phyloP scores from a whole-genome alignment of 2,797 vertebrate species.

The Sandelia bainsii region DNA sequence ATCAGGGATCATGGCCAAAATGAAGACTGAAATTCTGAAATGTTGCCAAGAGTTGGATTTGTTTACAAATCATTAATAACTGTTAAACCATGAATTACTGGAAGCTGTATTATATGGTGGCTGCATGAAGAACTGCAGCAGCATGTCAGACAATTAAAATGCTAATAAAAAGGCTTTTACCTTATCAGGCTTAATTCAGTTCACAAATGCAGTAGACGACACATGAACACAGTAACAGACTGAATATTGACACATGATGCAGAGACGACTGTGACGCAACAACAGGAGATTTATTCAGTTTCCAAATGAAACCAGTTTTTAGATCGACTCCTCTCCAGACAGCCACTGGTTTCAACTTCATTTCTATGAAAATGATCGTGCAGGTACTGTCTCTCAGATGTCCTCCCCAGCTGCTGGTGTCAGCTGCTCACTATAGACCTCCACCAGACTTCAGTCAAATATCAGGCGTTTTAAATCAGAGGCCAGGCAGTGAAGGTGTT shows the following conservation, averaged over 20 bases:
- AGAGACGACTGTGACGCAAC: background rate
- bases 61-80: background rate
- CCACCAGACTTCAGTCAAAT: constrained; percentile 4
- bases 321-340: too few relatives aligned
- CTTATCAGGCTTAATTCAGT: background rate
- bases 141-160: background rate
- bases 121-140: background rate
- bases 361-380: background rate
- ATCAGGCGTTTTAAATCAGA: background rate
- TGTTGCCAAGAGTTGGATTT: background rate
- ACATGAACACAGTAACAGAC: too few relatives aligned
- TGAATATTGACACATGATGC: background rate
- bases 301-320: background rate
- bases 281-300: background rate
- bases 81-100: constrained; percentile 2
- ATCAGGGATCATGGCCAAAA: background rate
- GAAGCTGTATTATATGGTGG: background rate
- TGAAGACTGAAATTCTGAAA: background rate
- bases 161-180: background rate
- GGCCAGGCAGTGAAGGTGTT: background rate
- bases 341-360: background rate
- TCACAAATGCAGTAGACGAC: background rate
- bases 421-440: background rate
- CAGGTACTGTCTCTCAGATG: background rate
- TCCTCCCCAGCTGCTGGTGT: background rate